Conservation (phyloP, 2,888 invertebrate genomes). For the Cybosia mesomella region DNA sequence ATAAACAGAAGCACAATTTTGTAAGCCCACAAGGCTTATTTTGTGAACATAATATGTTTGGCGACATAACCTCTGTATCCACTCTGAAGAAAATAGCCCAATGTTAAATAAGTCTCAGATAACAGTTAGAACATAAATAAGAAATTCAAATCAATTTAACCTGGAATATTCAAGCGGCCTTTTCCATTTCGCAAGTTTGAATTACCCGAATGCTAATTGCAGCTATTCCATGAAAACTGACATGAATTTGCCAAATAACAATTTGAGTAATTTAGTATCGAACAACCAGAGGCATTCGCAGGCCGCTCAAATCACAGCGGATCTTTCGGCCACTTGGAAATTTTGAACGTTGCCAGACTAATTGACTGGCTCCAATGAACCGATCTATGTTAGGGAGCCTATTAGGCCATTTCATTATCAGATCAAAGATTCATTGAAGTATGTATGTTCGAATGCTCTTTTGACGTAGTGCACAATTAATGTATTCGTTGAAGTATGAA, state of each 20-base stretch:
- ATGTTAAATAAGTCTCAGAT: slow-evolving; percentile 7
- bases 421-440: slow-evolving; percentile 25
- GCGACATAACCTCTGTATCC: not conserved
- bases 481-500: not conserved
- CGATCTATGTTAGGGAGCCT: slow-evolving; percentile 44
- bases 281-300: slow-evolving; percentile 38
- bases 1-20: not conserved
- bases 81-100: not conserved
- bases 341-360: slow-evolving; percentile 43
- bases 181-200: slow-evolving; percentile 58
- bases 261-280: slow-evolving; percentile 64
- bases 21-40: not conserved
- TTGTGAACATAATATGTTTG: not conserved
- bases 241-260: slow-evolving; percentile 66
- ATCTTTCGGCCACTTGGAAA: slow-evolving; percentile 47
- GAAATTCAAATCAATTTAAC: slow-evolving; percentile 34
- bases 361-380: slow-evolving; percentile 38
- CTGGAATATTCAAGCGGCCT: slow-evolving; percentile 38
- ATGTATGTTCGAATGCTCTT: not conserved
- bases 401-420: slow-evolving; percentile 40
- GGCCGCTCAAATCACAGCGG: slow-evolving; percentile 38
- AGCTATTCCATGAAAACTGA: slow-evolving; percentile 61
- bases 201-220: slow-evolving; percentile 57
- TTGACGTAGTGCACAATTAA: not conserved
- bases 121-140: slow-evolving; percentile 24